phyloP scores from a whole-genome alignment of 30 jellyfish, hydroid and myxozoan species.

The Rhopilema esculentum region DNA sequence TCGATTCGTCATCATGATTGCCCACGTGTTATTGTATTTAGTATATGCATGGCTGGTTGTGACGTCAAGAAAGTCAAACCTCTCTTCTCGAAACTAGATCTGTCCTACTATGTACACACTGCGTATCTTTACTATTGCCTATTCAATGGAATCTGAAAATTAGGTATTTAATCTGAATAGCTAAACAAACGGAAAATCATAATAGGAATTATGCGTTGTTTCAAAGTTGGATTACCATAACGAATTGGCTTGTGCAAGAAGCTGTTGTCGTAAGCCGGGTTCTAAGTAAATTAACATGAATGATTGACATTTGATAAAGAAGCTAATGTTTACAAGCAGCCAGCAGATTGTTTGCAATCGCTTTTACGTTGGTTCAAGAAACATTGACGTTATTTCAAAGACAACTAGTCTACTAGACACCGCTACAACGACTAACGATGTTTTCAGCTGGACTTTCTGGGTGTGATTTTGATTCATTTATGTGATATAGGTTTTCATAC shows the following conservation, averaged over 20 bases:
- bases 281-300: neutral
- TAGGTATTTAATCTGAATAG: neutral
- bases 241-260: neutral
- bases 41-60: neutral
- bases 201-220: neutral
- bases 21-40: neutral
- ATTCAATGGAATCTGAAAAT: neutral
- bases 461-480: neutral
- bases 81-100: no score
- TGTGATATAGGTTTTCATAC: neutral
- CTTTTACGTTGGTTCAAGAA: neutral
- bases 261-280: neutral
- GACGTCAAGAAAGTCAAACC: neutral
- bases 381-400: neutral
- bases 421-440: neutral
- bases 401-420: neutral
- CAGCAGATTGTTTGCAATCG: neutral
- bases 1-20: neutral
- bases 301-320: neutral
- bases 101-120: no score
- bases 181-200: neutral
- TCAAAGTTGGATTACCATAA: neutral
- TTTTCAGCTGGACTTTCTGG: neutral
- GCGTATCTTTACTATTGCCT: no score
- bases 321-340: neutral